These are phyloP conservation scores for Rhinoderma darwinii DNA, from an alignment of 2,113 vertebrate species.

Conservation along the genomic window DNA sequence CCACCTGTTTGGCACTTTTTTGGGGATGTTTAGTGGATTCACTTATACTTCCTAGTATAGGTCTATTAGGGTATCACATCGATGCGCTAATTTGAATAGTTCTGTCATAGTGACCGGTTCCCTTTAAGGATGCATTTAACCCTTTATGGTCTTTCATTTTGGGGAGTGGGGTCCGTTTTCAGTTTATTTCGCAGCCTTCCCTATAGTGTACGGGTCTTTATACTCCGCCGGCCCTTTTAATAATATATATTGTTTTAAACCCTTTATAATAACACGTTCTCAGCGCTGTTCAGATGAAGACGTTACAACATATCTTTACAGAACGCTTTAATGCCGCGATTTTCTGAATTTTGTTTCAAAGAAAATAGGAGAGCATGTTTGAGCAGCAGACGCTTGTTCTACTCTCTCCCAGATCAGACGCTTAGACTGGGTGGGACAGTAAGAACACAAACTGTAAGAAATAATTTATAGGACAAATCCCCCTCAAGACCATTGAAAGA, in stretches of 20 bases:
- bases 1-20: too few species aligned
- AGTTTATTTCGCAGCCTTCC: not conserved
- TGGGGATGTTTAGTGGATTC: too few species aligned
- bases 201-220: not conserved
- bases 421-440: conserved; percentile 60
- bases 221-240: not conserved
- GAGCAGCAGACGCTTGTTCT: conserved; percentile 56
- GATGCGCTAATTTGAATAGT: too few species aligned
- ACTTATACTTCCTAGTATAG: too few species aligned
- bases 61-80: too few species aligned
- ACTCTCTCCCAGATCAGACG: conserved; percentile 57
- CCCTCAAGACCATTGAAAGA: conserved; percentile 69
- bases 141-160: not conserved
- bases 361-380: conserved; percentile 62
- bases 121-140: not conserved
- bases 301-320: conserved; percentile 34
- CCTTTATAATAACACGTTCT: not conserved
- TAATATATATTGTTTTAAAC: not conserved
- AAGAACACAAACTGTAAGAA: conserved; percentile 67
- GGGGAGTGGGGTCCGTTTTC: not conserved
- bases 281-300: conserved; percentile 12
- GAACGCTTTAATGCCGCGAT: not conserved
- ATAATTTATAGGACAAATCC: conserved; percentile 72
- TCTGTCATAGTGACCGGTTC: not conserved
- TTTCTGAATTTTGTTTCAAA: conserved; percentile 58